These are phyloP conservation scores for Lates calcarifer DNA, from an alignment of 2,113 vertebrate genomes.

Conservation along the genomic window DNA sequence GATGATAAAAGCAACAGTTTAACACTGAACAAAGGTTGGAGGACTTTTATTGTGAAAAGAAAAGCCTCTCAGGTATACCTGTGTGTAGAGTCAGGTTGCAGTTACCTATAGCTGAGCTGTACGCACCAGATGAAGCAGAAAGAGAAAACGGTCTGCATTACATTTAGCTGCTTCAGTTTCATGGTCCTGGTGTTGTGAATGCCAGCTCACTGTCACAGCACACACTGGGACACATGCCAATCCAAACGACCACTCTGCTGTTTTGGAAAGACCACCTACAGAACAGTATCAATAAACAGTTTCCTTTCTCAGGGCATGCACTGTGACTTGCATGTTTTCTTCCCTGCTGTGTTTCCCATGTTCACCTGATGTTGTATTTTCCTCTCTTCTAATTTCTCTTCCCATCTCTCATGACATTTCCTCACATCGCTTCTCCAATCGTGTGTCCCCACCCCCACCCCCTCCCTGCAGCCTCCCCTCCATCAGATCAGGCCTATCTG, in stretches of 20 bases:
- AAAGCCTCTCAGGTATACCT: constrained; percentile 12
- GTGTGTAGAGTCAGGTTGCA: constrained; percentile 52
- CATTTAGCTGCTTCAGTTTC: not conserved
- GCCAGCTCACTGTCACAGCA: not conserved
- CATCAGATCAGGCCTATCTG: constrained; percentile 83
- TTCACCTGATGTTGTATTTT: not conserved
- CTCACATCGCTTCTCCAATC: not conserved
- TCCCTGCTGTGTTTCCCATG: not conserved
- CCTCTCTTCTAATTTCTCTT: not conserved
- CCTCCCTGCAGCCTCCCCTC: constrained; percentile 51
- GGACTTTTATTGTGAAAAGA: constrained; percentile 51
- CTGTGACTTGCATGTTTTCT: not conserved
- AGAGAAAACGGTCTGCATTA: not conserved
- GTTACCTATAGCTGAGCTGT: constrained; percentile 33
- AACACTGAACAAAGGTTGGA: not conserved
- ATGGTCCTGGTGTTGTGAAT: not conserved
- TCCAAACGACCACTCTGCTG: not conserved
- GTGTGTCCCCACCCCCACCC: not conserved
- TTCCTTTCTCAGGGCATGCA: not conserved
- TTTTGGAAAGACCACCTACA: not conserved
- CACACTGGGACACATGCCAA: not conserved
- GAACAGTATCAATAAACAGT: not conserved
- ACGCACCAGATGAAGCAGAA: constrained; percentile 1
- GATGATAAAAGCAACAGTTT: not conserved
- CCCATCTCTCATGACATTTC: not conserved